A percentile compares a stretch with the other conserved stretches of the same genome.
Evolutionary conservation across 1,140 invertebrate genomes (phyloP).

Genomic region (Cherax destructor): DNA sequence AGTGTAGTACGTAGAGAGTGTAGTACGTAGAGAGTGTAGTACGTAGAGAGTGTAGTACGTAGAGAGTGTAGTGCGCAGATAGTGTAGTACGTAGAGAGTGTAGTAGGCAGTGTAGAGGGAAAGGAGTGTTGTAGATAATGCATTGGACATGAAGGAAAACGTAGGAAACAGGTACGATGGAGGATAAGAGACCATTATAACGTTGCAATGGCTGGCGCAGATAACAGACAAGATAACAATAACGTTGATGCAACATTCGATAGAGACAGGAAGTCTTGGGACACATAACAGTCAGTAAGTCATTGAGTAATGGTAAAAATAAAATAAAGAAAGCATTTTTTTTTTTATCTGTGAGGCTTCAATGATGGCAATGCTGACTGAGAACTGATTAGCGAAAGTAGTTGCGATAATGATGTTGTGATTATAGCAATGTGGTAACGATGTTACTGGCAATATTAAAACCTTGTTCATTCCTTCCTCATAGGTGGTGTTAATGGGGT

Average conservation of each 20-base stretch:
- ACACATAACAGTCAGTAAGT: too few relatives aligned
- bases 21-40: background rate
- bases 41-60: background rate
- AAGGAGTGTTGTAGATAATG: background rate
- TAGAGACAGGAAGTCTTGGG: too few relatives aligned
- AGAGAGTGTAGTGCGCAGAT: background rate
- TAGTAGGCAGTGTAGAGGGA: too few relatives aligned
- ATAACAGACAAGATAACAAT: background rate
- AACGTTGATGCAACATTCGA: background rate
- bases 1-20: background rate
- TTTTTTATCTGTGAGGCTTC: too few relatives aligned
- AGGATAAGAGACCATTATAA: too few relatives aligned
- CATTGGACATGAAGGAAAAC: too few relatives aligned
- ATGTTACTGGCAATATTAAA: background rate
- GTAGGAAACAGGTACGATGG: too few relatives aligned
- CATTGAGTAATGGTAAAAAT: background rate
- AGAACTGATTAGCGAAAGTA: background rate
- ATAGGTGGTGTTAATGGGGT: conserved; percentile 54
- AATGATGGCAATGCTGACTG: background rate
- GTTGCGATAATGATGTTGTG: too few relatives aligned
- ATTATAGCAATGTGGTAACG: background rate
- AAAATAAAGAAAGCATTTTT: background rate
- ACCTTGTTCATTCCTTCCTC: background rate
- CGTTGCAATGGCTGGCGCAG: too few relatives aligned
- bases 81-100: background rate